Evolutionary conservation across 2,797 vertebrate genomes (phyloP), one percentile per base, ranked within the genome.

Genomic region (Myotis pilosus): DNA sequence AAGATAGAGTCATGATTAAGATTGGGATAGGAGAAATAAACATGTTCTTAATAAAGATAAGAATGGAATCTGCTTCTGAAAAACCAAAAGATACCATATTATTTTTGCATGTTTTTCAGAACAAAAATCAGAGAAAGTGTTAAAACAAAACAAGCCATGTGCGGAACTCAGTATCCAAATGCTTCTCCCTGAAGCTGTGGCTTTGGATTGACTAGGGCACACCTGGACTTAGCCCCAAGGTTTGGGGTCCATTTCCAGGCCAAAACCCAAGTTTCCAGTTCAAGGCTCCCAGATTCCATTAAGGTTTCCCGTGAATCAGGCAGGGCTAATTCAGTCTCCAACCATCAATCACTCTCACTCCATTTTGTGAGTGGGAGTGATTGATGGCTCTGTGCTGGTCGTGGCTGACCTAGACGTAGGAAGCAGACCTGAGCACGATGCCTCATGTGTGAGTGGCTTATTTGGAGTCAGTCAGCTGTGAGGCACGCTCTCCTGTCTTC

Each of bases 211-310:
- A 97, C 97, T 95, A 78, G 94, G 96, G 94, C 88, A 95, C 90
- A 96, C 96, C 95, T 97, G 92, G 88, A 94, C 74, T 96, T 96
- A 91, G 93, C 97, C 97, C 51, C 76, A 94, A 97, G 96, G 96
- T 96, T 97, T 96, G 69, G 90, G 95, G 97, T 97, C 95, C 86
- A 89, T 97, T 97, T 97, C 97, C 96, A 97, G 97, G 97, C 96
- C 97, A 96, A 94, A 97, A 95, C 96, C 96, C 51, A 91, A 71
- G 93, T 97, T 97, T 97, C 97, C 97, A 97, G 97, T 97, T 97
- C 97, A 97, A 83, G 94, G 96, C 97, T 96, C 94, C 88, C 4
- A 6, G 83, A 97, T 97, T 96, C 95, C 92, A 97, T 97, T 97
- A 97, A 95, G 92, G 74, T 75, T 96, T 95, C 83, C 78, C 7